A percentile compares a stretch with the other conserved stretches of the same genome.
Evolutionary conservation across 2,888 invertebrate genomes (phyloP).

Genomic region (Metellina segmentata): DNA sequence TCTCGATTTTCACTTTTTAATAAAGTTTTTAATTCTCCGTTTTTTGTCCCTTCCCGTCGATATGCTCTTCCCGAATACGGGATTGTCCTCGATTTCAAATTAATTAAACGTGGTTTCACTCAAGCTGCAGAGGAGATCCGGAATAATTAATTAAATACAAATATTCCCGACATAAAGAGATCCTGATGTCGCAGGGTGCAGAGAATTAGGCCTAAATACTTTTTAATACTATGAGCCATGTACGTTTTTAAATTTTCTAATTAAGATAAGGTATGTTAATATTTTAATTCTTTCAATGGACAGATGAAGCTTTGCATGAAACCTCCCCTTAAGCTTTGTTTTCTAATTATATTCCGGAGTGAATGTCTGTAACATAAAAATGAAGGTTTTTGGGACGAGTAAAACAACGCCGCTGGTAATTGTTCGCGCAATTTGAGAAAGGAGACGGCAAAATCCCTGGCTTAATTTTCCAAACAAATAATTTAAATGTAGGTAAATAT

Average conservation of each 20-base stretch:
- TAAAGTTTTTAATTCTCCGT: neutral
- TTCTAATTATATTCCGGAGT: neutral
- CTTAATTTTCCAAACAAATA: neutral
- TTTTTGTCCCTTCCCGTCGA: neutral
- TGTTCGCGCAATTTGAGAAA: neutral
- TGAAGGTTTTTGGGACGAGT: neutral
- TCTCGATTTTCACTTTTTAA: neutral
- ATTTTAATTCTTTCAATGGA: constrained; percentile 39
- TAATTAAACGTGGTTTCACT: constrained; percentile 31
- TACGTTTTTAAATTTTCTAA: constrained; percentile 45
- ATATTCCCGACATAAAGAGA: neutral
- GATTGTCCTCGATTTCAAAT: neutral
- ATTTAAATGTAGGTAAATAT: constrained; percentile 29
- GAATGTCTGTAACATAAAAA: neutral
- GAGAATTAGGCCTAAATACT: neutral
- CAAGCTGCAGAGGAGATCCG: neutral
- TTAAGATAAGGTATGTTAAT: constrained; percentile 43
- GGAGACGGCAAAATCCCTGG: neutral
- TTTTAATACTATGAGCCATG: constrained; percentile 10
- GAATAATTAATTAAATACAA: constrained; percentile 53
- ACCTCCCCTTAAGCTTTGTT: neutral
- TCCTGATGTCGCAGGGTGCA: neutral
- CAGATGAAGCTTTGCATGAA: constrained; percentile 7
- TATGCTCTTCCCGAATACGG: neutral
- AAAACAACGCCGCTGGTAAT: neutral